These are phyloP conservation scores for Xestoiulus laeticollis DNA, from an alignment of 2,888 invertebrate species.

Conservation along the genomic window DNA sequence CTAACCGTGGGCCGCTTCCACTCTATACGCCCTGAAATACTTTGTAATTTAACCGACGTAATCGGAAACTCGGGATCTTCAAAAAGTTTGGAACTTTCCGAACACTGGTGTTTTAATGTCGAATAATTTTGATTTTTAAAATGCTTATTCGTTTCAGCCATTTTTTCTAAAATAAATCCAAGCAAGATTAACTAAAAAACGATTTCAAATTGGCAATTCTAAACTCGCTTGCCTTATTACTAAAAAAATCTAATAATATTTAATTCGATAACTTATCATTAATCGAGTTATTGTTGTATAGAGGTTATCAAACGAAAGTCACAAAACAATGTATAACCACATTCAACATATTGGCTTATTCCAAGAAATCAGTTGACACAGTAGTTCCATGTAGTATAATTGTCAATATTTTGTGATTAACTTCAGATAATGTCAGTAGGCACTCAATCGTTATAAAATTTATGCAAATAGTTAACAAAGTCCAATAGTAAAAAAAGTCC, in stretches of 20 bases:
- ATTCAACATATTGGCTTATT: too few species aligned
- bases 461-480: too few species aligned
- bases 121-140: conserved; percentile 41
- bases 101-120: background rate
- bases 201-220: background rate
- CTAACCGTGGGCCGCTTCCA: conserved; percentile 68
- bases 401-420: too few species aligned
- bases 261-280: background rate
- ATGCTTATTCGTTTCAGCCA: background rate
- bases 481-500: too few species aligned
- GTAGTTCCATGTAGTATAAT: too few species aligned
- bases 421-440: too few species aligned
- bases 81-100: conserved; percentile 27
- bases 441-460: too few species aligned
- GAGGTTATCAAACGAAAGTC: too few species aligned
- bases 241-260: background rate
- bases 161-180: background rate
- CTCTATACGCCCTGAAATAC: conserved; percentile 60
- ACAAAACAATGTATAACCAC: too few species aligned
- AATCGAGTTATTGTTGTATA: too few species aligned
- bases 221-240: background rate
- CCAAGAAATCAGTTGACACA: too few species aligned
- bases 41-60: background rate
- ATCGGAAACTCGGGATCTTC: conserved; percentile 51
- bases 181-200: background rate